Evolutionary conservation across 1,140 invertebrate genomes (phyloP).

Genomic region (Zophobas morio): DNA sequence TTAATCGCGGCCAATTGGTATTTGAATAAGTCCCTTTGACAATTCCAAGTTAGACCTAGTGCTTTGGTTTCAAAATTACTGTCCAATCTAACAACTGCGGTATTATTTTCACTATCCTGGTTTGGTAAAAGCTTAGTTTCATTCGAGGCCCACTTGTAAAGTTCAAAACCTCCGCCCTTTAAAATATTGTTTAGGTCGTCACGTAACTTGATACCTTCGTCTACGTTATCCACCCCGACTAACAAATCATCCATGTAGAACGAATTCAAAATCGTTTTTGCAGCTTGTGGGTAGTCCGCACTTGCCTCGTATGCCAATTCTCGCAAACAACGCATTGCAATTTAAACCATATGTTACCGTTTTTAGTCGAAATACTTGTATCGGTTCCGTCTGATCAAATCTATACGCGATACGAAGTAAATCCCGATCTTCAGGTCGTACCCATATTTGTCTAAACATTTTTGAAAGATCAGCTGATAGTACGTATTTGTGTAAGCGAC

Average conservation of each 20-base stretch:
- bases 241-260: slow-evolving; percentile 69
- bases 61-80: slow-evolving; percentile 9
- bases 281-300: slow-evolving; percentile 57
- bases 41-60: slow-evolving; percentile 35
- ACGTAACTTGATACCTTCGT: slow-evolving; percentile 51
- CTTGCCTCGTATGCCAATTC: slow-evolving; percentile 60
- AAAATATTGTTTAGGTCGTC: slow-evolving; percentile 54
- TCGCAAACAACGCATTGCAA: slow-evolving; percentile 56
- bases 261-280: slow-evolving; percentile 59
- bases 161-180: slow-evolving; percentile 37
- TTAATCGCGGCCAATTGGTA: slow-evolving; percentile 7
- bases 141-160: slow-evolving; percentile 51
- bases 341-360: no score
- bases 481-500: no score
- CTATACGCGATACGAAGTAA: no score
- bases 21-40: slow-evolving; percentile 9
- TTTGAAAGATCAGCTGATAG: no score
- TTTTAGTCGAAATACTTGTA: no score
- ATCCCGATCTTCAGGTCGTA: no score
- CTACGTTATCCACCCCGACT: slow-evolving; percentile 60
- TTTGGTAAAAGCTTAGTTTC: not conserved
- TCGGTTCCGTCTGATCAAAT: no score
- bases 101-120: not conserved
- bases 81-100: not conserved
- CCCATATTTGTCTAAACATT: no score